Percentiles rank a stretch among this genome's conserved stretches.
phyloP scores from a whole-genome alignment of 2,113 vertebrate species.

The Leptocoma aspasia region DNA sequence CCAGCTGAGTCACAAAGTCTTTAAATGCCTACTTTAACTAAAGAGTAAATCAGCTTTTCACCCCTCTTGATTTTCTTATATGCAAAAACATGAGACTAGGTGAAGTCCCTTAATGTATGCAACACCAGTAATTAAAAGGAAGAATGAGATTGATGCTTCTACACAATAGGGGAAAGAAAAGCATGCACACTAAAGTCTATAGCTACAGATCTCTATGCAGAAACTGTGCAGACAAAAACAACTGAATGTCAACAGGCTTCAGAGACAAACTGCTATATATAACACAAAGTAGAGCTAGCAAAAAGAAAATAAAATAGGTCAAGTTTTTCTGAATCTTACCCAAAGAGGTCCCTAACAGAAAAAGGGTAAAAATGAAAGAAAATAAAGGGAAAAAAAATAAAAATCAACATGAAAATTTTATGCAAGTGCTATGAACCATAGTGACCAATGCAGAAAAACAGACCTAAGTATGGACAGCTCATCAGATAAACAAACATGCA shows the following conservation, averaged over 20 bases:
- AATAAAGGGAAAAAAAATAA: not conserved
- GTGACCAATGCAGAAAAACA: not conserved
- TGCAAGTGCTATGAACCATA: not conserved
- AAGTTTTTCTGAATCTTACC: slow-evolving; percentile 44
- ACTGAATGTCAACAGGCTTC: not conserved
- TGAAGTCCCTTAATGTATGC: not conserved
- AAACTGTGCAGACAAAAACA: not conserved
- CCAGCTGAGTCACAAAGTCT: not conserved
- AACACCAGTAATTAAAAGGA: not conserved
- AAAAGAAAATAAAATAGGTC: not conserved
- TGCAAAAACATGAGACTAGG: not conserved
- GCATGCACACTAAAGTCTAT: not conserved
- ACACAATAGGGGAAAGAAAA: not conserved
- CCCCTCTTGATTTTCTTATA: not conserved
- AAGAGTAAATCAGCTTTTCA: not conserved
- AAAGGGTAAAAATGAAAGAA: not conserved
- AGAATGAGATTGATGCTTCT: not conserved
- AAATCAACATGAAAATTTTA: not conserved
- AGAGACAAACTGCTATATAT: slow-evolving; percentile 8
- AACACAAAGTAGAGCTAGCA: not conserved
- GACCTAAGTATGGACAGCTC: not conserved
- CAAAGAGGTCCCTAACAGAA: slow-evolving; percentile 15
- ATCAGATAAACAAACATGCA: not conserved
- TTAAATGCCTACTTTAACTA: not conserved
- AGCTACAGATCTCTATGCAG: not conserved